Evolutionary conservation across 2,113 vertebrate genomes (phyloP).

Genomic region (Oncorhynchus gorbuscha): DNA sequence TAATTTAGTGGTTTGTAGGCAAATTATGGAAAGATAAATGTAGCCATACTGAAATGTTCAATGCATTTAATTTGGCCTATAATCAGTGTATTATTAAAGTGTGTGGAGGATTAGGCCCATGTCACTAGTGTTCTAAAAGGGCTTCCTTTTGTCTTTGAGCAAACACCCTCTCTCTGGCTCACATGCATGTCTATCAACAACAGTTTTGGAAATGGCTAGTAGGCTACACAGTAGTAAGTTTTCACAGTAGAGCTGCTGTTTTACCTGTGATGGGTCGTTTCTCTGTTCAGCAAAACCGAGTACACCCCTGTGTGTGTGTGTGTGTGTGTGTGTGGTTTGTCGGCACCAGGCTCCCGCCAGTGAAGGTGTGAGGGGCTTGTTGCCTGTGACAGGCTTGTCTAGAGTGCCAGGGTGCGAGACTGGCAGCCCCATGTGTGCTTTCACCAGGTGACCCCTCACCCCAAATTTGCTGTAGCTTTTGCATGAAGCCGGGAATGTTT

Average conservation of each 20-base stretch:
- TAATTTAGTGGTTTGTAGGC: no score
- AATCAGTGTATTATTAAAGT: neutral
- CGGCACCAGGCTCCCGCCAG: no score
- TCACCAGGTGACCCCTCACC: conserved; percentile 51
- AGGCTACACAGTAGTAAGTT: no score
- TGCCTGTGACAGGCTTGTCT: conserved; percentile 12
- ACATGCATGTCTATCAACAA: neutral
- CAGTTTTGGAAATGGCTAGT: neutral
- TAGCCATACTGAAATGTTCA: neutral
- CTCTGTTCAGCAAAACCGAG: neutral
- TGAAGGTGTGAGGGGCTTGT: neutral
- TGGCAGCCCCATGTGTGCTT: conserved; percentile 56
- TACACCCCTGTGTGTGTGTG: neutral
- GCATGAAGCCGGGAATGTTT: neutral
- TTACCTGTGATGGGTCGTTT: neutral
- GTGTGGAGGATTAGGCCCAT: no score
- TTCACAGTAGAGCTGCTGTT: neutral
- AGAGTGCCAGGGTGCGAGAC: conserved; percentile 15
- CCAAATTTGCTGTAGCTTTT: conserved; percentile 33
- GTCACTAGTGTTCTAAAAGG: no score
- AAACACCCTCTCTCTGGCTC: neutral
- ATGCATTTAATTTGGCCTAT: conserved; percentile 8
- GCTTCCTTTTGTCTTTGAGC: no score
- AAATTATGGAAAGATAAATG: no score
- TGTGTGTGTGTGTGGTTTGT: neutral